Evolutionary conservation across 2,888 invertebrate species (phyloP), one percentile per base, ranked within the genome.

Genomic region (Lasioglossum zephyrum): DNA sequence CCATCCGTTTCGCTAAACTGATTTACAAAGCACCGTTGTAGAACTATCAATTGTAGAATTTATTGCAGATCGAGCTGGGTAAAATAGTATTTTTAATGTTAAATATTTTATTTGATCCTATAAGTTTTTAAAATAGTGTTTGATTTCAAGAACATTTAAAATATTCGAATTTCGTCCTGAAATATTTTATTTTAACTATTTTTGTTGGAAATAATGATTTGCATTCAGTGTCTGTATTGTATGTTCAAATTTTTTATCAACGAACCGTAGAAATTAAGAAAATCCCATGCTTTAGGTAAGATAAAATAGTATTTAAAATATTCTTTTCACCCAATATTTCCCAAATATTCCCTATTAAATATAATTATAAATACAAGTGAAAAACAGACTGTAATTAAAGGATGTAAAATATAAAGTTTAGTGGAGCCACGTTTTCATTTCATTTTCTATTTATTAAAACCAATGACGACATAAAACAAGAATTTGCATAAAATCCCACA

Each of bases 1-100:
- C 73, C 74, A 44, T 69, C 72, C 75, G 49, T 76, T 79, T 41
- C 53, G n/a, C 69, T 49, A 36, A 81, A 76, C 66, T 77, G 78
- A 73, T 70, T 60, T 77, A 39, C 74, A 26, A 26, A 57, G 39
- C 66, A 70, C 13, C n/a, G 4, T 41, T 11, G 22, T 11, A 4
- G 4, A 69, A 36, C 63, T 63, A 31, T 63, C 18, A 63, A 63
- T 63, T 63, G 8, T 63, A 36, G 31, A 63, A 31, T 63, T 63
- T 63, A 63, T 31, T 4, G 63, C 16, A 6, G 8, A 0, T 16
- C 16, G 57, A 57, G 11, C n/a, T 11, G 57, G 22, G 4, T 57
- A 57, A n/a, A n/a, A 57, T 57, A n/a, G 11, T 11, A 57, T 57
- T n/a, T 57, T n/a, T 9, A n/a, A 11, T 53, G 9, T 22, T 22